Conservation (phyloP, 2,888 invertebrate genomes). For the Machimus rusticus region DNA sequence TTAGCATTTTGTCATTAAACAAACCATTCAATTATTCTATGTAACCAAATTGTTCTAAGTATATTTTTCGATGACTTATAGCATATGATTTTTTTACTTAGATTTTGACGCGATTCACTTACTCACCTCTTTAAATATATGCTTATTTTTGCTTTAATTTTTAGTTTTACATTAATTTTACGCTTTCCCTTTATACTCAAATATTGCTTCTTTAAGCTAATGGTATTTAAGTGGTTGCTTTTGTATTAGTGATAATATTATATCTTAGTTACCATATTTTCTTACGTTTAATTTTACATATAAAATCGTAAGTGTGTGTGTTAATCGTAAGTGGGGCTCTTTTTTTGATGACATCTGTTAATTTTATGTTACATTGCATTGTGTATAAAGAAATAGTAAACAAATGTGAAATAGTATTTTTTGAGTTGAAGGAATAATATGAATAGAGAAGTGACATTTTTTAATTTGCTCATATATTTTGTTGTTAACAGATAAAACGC, state of each 20-base stretch:
- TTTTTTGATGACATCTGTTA: background rate
- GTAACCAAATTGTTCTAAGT: background rate
- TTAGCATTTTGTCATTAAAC: background rate
- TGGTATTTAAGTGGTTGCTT: background rate
- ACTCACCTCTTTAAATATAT: background rate
- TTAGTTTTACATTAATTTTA: background rate
- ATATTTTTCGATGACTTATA: slow-evolving; percentile 14
- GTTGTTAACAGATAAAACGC: background rate
- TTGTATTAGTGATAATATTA: background rate
- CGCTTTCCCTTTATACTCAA: background rate
- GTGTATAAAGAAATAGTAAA: background rate
- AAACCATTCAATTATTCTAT: slow-evolving; percentile 14
- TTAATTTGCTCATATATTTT: background rate
- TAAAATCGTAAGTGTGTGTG: slow-evolving; percentile 3
- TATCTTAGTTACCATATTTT: background rate
- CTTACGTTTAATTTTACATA: background rate
- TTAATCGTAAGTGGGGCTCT: background rate
- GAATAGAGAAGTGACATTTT: background rate
- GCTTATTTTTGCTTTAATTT: background rate
- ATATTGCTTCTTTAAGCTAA: slow-evolving; percentile 5
- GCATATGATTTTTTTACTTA: slow-evolving; percentile 5
- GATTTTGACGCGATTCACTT: slow-evolving; percentile 2
- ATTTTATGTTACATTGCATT: background rate
- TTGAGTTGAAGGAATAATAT: background rate
- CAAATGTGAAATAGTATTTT: background rate